Percentiles rank a stretch among this genome's conserved stretches.
phyloP scores from a whole-genome alignment of 2,888 invertebrate species.

The Orthonevra nobilis region DNA sequence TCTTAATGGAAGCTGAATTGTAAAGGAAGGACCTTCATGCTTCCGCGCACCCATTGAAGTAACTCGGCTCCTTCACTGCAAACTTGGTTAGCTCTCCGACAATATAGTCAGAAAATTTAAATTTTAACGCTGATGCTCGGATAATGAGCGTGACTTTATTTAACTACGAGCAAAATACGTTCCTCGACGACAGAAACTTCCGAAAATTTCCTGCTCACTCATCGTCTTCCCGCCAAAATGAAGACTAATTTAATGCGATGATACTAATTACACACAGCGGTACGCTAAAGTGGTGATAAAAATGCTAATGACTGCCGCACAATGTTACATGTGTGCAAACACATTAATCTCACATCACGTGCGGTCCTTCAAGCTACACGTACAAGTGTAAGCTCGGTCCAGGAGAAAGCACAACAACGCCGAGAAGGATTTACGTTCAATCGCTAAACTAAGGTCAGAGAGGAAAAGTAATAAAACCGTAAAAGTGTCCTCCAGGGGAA shows the following conservation, averaged over 20 bases:
- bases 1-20: conserved; percentile 42
- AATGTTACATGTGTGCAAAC: conserved; percentile 47
- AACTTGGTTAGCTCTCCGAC: conserved; percentile 43
- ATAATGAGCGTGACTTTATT: conserved; percentile 42
- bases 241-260: conserved; percentile 61
- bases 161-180: conserved; percentile 7
- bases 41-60: conserved; percentile 3
- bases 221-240: background rate
- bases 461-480: conserved; percentile 44
- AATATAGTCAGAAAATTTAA: conserved; percentile 48
- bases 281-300: conserved; percentile 66
- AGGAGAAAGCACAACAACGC: conserved; percentile 23
- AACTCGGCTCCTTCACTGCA: conserved; percentile 2
- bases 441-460: conserved; percentile 44
- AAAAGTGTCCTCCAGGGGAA: conserved; percentile 36
- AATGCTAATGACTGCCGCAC: conserved; percentile 65
- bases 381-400: too few relatives aligned
- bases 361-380: conserved; percentile 1
- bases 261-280: conserved; percentile 66
- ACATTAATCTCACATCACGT: conserved; percentile 66
- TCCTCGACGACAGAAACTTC: conserved; percentile 6
- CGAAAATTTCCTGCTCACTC: background rate
- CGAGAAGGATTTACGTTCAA: conserved; percentile 44
- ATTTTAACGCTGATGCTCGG: conserved; percentile 53
- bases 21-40: conserved; percentile 6